Conservation (phyloP, 2,888 invertebrate species). For the Sphaerophoria rueppellii region DNA sequence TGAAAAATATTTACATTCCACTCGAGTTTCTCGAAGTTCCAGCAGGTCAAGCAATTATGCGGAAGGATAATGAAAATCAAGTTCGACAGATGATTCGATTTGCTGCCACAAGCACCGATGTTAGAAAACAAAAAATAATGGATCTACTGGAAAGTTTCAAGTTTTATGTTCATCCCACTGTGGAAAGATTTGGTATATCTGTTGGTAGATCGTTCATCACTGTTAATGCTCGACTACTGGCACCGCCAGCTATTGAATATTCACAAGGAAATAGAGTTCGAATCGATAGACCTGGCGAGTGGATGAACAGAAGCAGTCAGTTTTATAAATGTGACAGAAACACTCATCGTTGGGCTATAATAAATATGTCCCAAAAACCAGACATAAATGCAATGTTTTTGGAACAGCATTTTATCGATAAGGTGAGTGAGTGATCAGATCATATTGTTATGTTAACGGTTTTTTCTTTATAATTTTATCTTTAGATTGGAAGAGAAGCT, state of each 20-base stretch:
- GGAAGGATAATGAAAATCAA: conserved; percentile 92
- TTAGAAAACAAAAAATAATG: conserved; percentile 91
- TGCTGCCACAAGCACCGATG: conserved; percentile 91
- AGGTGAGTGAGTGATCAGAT: conserved; percentile 54
- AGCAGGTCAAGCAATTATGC: conserved; percentile 87
- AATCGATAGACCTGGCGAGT: conserved; percentile 75
- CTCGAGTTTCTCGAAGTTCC: conserved; percentile 91
- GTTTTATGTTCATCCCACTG: conserved; percentile 82
- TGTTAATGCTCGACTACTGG: conserved; percentile 90
- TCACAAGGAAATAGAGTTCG: conserved; percentile 9
- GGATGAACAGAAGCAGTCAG: conserved; percentile 54
- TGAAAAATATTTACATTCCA: conserved; percentile 90
- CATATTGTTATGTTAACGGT: neutral
- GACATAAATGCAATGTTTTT: conserved; percentile 42
- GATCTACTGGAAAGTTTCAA: conserved; percentile 79
- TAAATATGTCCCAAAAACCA: conserved; percentile 68
- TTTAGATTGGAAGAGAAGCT: conserved; percentile 73
- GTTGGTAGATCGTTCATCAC: conserved; percentile 89
- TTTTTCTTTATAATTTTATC: conserved; percentile 56
- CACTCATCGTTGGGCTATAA: conserved; percentile 77
- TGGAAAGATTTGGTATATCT: conserved; percentile 91
- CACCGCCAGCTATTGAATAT: conserved; percentile 89
- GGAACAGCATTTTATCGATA: conserved; percentile 39
- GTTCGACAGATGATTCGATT: conserved; percentile 92
- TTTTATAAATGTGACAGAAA: conserved; percentile 35